phyloP scores from a whole-genome alignment of 2,797 vertebrate genomes.

The Sebastes steindachneri region DNA sequence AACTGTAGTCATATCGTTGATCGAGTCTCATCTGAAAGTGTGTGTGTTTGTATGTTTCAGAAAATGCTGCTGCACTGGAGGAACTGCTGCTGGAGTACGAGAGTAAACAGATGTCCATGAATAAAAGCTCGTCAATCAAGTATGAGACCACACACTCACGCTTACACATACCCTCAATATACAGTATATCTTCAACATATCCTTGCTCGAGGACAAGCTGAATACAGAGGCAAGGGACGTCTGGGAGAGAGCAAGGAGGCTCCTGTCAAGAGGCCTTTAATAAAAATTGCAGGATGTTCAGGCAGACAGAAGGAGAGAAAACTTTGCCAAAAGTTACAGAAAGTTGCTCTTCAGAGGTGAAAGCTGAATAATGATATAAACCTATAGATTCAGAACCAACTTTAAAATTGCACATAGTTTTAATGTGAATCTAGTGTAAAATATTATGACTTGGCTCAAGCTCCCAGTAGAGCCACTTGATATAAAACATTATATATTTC shows the following conservation, averaged over 20 bases:
- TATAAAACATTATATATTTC: background rate
- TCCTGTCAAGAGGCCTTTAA: background rate
- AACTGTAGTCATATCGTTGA: background rate
- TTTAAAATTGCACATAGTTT: background rate
- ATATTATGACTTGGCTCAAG: background rate
- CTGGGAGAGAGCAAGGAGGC: background rate
- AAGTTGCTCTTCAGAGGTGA: background rate
- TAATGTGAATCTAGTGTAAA: background rate
- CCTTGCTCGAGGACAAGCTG: slow-evolving; percentile 4
- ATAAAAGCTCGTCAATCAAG: slow-evolving; percentile 86
- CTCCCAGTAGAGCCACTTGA: background rate
- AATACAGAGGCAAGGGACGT: background rate
- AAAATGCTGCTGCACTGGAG: slow-evolving; percentile 94
- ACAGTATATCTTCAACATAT: background rate
- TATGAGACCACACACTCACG: slow-evolving; percentile 65
- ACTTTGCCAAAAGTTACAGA: background rate
- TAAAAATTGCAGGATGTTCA: background rate
- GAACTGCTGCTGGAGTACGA: slow-evolving; percentile 94
- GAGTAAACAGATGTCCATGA: slow-evolving; percentile 82
- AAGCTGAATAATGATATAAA: background rate
- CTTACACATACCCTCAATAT: background rate
- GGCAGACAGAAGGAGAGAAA: background rate
- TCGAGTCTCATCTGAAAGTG: background rate
- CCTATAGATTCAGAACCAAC: background rate
- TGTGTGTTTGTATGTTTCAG: slow-evolving; percentile 68